Percentiles rank a stretch among this genome's conserved stretches.
Evolutionary conservation across 2,797 vertebrate genomes (phyloP).

Genomic region (Eleutherodactylus coqui): DNA sequence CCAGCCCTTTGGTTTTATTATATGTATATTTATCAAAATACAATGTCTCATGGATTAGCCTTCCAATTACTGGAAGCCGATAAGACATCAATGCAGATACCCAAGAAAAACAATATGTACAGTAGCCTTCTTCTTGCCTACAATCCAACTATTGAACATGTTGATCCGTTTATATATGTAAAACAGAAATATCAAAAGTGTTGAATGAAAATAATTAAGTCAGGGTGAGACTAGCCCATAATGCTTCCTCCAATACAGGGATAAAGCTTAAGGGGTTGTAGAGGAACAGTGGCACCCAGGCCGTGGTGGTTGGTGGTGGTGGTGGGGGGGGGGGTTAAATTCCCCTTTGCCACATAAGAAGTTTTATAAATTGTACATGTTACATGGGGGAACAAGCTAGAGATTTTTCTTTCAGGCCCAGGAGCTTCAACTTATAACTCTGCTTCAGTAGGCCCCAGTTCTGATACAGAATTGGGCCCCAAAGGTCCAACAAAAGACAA

Average conservation of each 20-base stretch:
- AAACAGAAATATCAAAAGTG: not conserved
- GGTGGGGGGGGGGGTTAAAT: not conserved
- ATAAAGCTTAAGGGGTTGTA: not conserved
- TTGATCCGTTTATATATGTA: not conserved
- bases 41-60: conserved; percentile 14
- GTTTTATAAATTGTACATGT: not conserved
- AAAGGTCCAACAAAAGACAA: not conserved
- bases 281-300: not conserved
- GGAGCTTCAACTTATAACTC: not conserved
- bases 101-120: not conserved
- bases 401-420: not conserved
- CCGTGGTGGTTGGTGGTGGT: too few relatives aligned
- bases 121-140: not conserved
- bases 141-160: too few relatives aligned
- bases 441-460: not conserved
- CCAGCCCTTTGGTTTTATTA: not conserved
- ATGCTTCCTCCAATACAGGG: not conserved
- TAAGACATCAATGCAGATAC: not conserved
- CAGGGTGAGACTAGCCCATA: not conserved
- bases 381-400: not conserved
- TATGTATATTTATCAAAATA: conserved; percentile 33
- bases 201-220: not conserved
- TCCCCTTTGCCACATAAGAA: not conserved
- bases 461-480: not conserved
- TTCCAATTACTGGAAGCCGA: not conserved